These are phyloP conservation scores for Menura novaehollandiae DNA, from an alignment of 2,113 vertebrate species.

Conservation along the genomic window DNA sequence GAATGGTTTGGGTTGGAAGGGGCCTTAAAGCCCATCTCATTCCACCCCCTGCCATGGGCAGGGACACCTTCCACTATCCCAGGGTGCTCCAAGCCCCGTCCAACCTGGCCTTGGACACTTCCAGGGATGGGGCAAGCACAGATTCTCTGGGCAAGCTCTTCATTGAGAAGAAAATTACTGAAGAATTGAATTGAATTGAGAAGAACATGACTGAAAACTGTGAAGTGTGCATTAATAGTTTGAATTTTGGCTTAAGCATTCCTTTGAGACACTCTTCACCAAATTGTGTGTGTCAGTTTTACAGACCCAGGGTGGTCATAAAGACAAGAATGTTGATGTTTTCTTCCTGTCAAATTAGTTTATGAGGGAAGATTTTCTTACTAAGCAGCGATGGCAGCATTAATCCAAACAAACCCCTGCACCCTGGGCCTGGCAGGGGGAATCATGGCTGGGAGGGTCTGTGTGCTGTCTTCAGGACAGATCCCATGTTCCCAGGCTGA, in stretches of 20 bases:
- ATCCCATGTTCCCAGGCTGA: neutral
- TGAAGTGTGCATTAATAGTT: neutral
- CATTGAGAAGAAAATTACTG: neutral
- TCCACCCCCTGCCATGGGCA: neutral
- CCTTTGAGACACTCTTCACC: neutral
- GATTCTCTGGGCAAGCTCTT: neutral
- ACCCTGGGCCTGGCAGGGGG: neutral
- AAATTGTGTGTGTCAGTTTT: neutral
- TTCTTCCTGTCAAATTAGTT: constrained; percentile 5
- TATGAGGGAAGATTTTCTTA: neutral
- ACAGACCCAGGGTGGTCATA: neutral
- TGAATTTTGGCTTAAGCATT: neutral
- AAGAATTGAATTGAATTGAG: neutral
- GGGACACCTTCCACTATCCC: neutral
- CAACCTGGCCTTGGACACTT: neutral
- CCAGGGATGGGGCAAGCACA: neutral
- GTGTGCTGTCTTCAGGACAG: neutral
- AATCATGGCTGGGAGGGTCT: neutral
- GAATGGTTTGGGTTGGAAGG: neutral
- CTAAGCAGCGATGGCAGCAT: neutral
- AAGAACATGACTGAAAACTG: neutral
- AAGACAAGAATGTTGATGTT: neutral
- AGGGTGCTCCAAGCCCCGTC: neutral
- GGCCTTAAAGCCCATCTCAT: neutral
- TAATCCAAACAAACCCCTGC: neutral